Base-by-base conservation (phyloP, 2,797 vertebrate genomes). In the Karalla daura region DNA sequence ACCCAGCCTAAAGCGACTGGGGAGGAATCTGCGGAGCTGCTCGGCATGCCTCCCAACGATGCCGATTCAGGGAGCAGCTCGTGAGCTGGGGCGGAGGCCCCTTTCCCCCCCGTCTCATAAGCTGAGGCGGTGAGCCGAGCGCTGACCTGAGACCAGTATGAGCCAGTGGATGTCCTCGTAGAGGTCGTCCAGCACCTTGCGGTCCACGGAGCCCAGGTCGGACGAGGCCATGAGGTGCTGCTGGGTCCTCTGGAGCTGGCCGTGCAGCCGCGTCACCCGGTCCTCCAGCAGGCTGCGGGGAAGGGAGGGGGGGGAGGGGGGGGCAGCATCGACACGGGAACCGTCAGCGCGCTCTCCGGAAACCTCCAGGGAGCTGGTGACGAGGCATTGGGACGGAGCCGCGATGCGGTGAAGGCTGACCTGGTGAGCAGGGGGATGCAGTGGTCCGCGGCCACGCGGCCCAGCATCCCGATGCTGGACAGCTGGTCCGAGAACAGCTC, bases 111-210 rank as follows among this genome's bases (percentile, higher is more conserved):
- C n/a, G n/a, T n/a, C n/a, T n/a, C n/a, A n/a, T n/a, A n/a, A n/a
- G n/a, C n/a, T n/a, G n/a, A n/a, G n/a, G n/a, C n/a, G n/a, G n/a
- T n/a, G n/a, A n/a, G n/a, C n/a, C n/a, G n/a, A n/a, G n/a, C n/a
- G n/a, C 88, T 80, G 77, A 99, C 98, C 98, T 96, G 97, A 96
- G 88, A 99, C 98, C 94, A 99, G 93, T 88, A 99, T 96, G 80
- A 99, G 95, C 98, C 98, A 99, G 93, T 99, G 98, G 92, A 99
- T 99, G 92, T 99, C 98, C 91, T 99, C 98, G 6, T 99, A 99
- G 43, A 99, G 94, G 80, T 99, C 97, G 72, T 99, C 98, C 86
- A 99, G 94, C 61, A 95, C 93, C 93, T 95, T 98, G 83, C 95
- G 95, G 85, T 97, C 96, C 41, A 94, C 86, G 1, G 96, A 91